Evolutionary conservation across 2,888 invertebrate genomes (phyloP).

Genomic region (Erannis defoliaria): DNA sequence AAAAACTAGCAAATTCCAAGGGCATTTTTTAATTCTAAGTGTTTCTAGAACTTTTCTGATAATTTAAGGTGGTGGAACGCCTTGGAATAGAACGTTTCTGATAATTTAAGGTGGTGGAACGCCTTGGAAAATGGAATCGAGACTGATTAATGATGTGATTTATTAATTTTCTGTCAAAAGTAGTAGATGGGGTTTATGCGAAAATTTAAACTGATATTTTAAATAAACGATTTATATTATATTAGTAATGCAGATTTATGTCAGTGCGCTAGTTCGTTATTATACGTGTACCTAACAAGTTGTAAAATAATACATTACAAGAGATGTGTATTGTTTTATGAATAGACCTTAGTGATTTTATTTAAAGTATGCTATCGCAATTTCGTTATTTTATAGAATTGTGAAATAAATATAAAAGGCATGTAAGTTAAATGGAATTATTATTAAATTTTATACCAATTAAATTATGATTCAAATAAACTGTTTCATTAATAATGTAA

Average conservation of each 20-base stretch:
- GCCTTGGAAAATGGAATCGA: constrained; percentile 35
- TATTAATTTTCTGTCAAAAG: constrained; percentile 30
- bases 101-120: constrained; percentile 22
- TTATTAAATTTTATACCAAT: constrained; percentile 77
- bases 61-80: constrained; percentile 22
- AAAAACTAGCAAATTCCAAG: constrained; percentile 26
- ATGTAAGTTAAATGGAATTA: constrained; percentile 71
- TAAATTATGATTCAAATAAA: constrained; percentile 66
- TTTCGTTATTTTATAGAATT: constrained; percentile 42
- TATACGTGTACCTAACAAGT: constrained; percentile 21
- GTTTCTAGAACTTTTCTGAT: constrained; percentile 24
- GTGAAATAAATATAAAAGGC: constrained; percentile 56
- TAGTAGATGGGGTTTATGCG: constrained; percentile 16
- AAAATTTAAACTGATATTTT: constrained; percentile 22
- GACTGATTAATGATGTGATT: constrained; percentile 41
- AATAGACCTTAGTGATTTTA: constrained; percentile 14
- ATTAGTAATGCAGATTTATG: constrained; percentile 9
- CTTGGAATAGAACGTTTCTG: constrained; percentile 17
- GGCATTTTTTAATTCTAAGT: constrained; percentile 29
- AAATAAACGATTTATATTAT: constrained; percentile 21
- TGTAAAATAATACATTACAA: constrained; percentile 18
- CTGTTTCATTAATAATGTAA: constrained; percentile 44
- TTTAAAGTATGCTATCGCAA: constrained; percentile 21
- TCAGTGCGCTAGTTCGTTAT: constrained; percentile 29
- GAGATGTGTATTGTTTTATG: constrained; percentile 11